Base-by-base conservation (phyloP, 2,113 vertebrate genomes). In the Recurvirostra avosetta region DNA sequence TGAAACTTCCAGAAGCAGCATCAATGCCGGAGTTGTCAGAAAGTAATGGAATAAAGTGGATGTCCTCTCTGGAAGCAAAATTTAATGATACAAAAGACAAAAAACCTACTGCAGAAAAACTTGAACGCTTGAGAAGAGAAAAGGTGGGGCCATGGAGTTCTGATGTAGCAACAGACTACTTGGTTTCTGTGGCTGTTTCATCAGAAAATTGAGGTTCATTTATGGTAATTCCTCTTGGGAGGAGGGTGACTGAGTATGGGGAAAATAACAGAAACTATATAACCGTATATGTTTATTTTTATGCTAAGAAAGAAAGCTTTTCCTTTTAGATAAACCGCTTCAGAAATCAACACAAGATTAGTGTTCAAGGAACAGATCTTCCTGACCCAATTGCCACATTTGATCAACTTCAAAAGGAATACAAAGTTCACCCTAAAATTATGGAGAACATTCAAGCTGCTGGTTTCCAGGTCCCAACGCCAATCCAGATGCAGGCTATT, bases 401-500 rank as follows among this genome's bases (percentile, higher is more conserved):
- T 61, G 98, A 99, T 16, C 99, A 99, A 74, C 98, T 99, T 79
- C 98, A 98, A 38, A 76, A 98, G 5, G 99, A 99, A 92, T 99
- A 99, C 96, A 97, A 97, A 34, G 98, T 99, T 30, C 98, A 97
- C 96, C 97, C 98, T 3, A 98, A 92, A 40, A 86, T 99, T 74
- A 94, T 99, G 88, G 98, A 99, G 96, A 99, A 99, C 47, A 97
- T 99, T 70, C 97, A 90, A 27, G 98, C 98, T 3, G 98, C 99
- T 15, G 99, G 99, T 6, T 99, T 99, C 93, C 98, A 79, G 15
- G 95, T 89, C 3, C 99, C 99, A 0, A 99, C 99, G 0, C 98
- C 99, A 0, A 99, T 99, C 85, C 99, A 99, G 98, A 99, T 99
- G 99, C 99, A 99, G 98, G 99, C 99, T 1, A 98, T 99, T 78